phyloP scores from a whole-genome alignment of 2,797 vertebrate genomes.

The Hoplostethus atlanticus region DNA sequence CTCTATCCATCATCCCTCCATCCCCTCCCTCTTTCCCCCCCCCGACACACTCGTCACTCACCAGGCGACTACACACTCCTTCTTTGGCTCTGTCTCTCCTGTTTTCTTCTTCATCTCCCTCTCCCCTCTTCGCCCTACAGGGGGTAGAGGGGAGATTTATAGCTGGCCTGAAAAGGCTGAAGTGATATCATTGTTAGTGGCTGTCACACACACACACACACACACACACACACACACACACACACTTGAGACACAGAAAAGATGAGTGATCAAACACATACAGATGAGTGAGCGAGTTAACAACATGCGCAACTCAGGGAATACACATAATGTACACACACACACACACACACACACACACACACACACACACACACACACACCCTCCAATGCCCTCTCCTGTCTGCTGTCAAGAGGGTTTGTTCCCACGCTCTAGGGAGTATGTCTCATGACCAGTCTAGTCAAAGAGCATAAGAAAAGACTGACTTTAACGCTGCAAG shows the following conservation, averaged over 20 bases:
- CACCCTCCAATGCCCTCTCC: slow-evolving; percentile 12
- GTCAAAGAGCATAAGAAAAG: background rate
- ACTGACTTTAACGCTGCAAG: background rate
- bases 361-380: slow-evolving; percentile 16
- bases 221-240: too few relatives aligned
- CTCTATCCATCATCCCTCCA: slow-evolving; percentile 9
- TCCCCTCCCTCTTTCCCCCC: slow-evolving; percentile 4
- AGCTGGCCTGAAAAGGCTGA: slow-evolving; percentile 38
- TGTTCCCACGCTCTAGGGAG: slow-evolving; percentile 66
- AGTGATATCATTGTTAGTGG: slow-evolving; percentile 76
- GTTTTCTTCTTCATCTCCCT: slow-evolving; percentile 61
- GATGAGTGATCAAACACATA: too few relatives aligned
- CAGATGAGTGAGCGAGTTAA: too few relatives aligned
- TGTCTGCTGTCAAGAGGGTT: slow-evolving; percentile 44
- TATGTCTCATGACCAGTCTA: slow-evolving; percentile 56
- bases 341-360: slow-evolving; percentile 7
- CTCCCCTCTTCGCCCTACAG: slow-evolving; percentile 56
- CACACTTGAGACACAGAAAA: too few relatives aligned
- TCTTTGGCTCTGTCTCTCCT: slow-evolving; percentile 69
- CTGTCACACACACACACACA: slow-evolving; percentile 31
- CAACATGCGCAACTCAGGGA: too few relatives aligned
- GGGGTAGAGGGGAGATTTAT: slow-evolving; percentile 66
- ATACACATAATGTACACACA: background rate
- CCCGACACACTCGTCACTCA: slow-evolving; percentile 57
- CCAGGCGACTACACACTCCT: slow-evolving; percentile 61